A percentile compares a stretch with the other conserved stretches of the same genome.
These are phyloP conservation scores for Mesorhabditis spiculigera DNA, from an alignment of 2,888 invertebrate species.

Conservation along the genomic window DNA sequence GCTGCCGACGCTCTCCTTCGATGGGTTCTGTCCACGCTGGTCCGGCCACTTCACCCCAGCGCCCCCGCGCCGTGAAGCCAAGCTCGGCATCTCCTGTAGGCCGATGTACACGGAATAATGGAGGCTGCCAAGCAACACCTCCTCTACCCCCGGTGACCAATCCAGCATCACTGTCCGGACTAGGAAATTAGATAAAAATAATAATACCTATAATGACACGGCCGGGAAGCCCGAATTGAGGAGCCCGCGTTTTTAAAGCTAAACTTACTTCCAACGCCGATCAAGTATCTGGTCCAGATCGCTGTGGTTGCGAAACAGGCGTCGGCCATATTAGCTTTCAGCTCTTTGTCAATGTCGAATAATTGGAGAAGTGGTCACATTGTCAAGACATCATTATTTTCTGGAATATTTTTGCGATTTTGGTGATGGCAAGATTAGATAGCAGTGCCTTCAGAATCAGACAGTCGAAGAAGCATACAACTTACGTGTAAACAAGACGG, in stretches of 20 bases:
- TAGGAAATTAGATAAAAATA: too few species aligned
- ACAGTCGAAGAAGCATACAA: too few species aligned
- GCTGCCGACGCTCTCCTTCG: conserved; percentile 18
- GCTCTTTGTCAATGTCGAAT: conserved; percentile 15
- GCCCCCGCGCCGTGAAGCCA: conserved; percentile 17
- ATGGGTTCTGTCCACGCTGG: background rate
- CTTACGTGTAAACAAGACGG: too few species aligned
- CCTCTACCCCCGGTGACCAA: conserved; percentile 14
- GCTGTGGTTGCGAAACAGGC: conserved; percentile 15
- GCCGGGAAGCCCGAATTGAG: too few species aligned
- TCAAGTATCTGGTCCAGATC: conserved; percentile 18
- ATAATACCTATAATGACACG: too few species aligned
- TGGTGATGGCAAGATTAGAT: too few species aligned
- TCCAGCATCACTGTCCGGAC: too few species aligned
- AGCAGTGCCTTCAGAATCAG: too few species aligned
- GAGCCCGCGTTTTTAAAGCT: too few species aligned
- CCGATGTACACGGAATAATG: conserved; percentile 16
- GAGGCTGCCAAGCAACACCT: conserved; percentile 11
- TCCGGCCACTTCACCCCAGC: conserved; percentile 14
- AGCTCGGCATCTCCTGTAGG: conserved; percentile 18
- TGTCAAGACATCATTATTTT: too few species aligned
- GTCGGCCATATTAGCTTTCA: conserved; percentile 17
- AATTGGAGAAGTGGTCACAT: conserved; percentile 8
- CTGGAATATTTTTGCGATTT: too few species aligned
- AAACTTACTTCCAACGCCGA: background rate